Evolutionary conservation across 2,113 vertebrate genomes (phyloP).

Genomic region (Noctilio leporinus): DNA sequence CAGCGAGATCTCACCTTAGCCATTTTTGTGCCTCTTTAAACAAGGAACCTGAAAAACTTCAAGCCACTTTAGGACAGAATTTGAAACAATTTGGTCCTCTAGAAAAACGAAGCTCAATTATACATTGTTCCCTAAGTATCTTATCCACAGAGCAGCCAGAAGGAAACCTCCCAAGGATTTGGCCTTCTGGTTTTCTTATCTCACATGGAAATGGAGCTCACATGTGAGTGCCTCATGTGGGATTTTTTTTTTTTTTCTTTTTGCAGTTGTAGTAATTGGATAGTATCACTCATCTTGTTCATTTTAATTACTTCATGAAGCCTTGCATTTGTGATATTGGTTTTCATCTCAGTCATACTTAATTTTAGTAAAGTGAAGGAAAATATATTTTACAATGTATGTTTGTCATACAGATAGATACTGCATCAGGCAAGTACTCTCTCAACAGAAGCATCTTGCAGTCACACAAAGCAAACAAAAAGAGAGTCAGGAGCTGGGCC

Average conservation of each 20-base stretch:
- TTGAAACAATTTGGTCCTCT: constrained; percentile 3
- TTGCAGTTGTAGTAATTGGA: constrained; percentile 24
- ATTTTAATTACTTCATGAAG: constrained; percentile 44
- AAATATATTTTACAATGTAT: background rate
- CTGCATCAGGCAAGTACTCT: background rate
- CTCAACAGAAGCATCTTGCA: background rate
- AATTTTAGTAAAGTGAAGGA: constrained; percentile 44
- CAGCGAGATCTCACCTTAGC: background rate
- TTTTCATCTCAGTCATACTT: constrained; percentile 2
- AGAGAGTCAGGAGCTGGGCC: background rate
- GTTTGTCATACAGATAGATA: background rate
- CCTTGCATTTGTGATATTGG: background rate
- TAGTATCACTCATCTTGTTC: background rate
- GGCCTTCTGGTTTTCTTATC: background rate
- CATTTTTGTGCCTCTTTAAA: constrained; percentile 10
- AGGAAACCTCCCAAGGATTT: background rate
- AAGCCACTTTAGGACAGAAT: background rate
- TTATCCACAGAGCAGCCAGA: background rate
- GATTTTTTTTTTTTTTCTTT: constrained; percentile 20
- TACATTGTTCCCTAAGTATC: background rate
- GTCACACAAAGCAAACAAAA: constrained; percentile 3
- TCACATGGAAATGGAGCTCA: background rate
- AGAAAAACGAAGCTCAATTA: background rate
- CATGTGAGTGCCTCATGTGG: background rate
- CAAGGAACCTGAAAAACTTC: background rate